Evolutionary conservation across 2,113 vertebrate species (phyloP), one percentile per base, ranked within the genome.

Genomic region (Bostrychus sinensis): DNA sequence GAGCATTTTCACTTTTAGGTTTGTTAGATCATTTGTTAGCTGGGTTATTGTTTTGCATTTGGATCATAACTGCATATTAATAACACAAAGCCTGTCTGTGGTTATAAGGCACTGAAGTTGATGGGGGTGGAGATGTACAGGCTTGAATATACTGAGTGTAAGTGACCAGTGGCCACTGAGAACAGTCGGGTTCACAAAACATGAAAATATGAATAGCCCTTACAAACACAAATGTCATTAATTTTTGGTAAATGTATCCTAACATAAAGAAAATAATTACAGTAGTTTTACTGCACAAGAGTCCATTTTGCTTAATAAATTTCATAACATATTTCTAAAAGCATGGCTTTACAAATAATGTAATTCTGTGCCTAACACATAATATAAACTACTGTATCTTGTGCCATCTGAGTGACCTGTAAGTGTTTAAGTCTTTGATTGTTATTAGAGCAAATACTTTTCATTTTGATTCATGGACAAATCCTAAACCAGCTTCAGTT

Each of bases 41-140:
- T 72, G 74, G 53, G 61, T 72, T 48, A 53, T 30, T 66, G 51
- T 67, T 83, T 76, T 72, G 65, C 66, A 68, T 8, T 26, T 56
- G n/a, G 72, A 43, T 74, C 81, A 83, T 70, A 72, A 75, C 81
- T 71, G 73, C 72, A 83, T 72, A 78, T 61, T 50, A 68, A 77
- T 48, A 70, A 83, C 72, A 78, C 79, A 70, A 81, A 14, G 70
- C 63, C 55, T 64, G 79, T 77, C 76, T 66, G 66, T 76, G 68
- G 71, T 60, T 56, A 67, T 89, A 91, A 91, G 89, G 89, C 89
- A 91, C 89, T 91, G 74, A 84, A 84, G 75, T 78, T 62, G 46
- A 51, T 51, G 51, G 62, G 61, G 61, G 19, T 69, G 45, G 17
- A 56, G 61, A 59, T 34, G 51, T 60, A 68, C 46, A 54, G 53